Evolutionary conservation across 2,888 invertebrate species (phyloP).

Genomic region (Cephus runcator): DNA sequence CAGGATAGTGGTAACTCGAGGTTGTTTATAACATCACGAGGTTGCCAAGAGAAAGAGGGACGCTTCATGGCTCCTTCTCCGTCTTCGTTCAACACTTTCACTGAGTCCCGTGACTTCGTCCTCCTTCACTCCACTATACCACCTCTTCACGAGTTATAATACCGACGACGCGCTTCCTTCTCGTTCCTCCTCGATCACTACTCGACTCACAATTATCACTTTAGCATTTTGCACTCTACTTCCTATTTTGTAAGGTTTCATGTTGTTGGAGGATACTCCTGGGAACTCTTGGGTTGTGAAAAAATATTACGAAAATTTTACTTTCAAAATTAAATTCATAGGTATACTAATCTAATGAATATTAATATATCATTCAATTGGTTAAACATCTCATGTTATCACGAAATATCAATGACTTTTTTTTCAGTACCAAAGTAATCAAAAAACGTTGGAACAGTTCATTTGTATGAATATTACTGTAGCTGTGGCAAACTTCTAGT

Average conservation of each 20-base stretch:
- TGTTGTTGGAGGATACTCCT: not conserved
- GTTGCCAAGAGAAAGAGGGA: not conserved
- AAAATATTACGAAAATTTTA: not conserved
- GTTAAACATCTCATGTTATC: not conserved
- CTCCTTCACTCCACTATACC: slow-evolving; percentile 12
- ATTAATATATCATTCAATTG: not conserved
- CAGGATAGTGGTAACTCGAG: not conserved
- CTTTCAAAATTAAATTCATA: not conserved
- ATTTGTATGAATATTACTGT: not conserved
- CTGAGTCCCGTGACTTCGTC: slow-evolving; percentile 51
- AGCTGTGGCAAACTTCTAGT: not conserved
- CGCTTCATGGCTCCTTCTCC: not conserved
- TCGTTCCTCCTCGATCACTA: not conserved
- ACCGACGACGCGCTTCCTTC: not conserved
- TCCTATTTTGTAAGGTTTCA: not conserved
- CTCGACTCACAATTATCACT: not conserved
- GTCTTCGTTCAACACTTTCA: slow-evolving; percentile 14
- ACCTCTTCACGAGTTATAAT: slow-evolving; percentile 4
- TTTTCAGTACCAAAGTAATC: not conserved
- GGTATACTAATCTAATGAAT: not conserved
- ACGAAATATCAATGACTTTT: not conserved
- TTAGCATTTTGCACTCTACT: not conserved
- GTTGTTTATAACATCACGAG: not conserved
- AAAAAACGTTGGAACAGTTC: not conserved
- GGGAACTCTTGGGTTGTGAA: not conserved